These are phyloP conservation scores for Trachelus troglodyta DNA, from an alignment of 2,888 invertebrate genomes.

Conservation along the genomic window DNA sequence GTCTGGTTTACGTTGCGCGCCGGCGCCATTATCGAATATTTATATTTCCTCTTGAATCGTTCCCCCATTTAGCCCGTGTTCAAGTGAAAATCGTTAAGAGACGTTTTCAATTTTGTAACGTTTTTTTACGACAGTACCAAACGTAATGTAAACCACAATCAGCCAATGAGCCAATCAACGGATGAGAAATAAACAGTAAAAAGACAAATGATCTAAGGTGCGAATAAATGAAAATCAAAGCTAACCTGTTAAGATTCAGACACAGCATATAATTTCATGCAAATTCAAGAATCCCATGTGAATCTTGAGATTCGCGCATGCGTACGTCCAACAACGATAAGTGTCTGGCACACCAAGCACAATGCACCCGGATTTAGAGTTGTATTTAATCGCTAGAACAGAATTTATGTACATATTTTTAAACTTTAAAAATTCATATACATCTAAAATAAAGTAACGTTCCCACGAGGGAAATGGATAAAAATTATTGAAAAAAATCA, in stretches of 20 bases:
- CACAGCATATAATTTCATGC: neutral
- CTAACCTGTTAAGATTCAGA: neutral
- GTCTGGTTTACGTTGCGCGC: neutral
- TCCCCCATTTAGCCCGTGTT: neutral
- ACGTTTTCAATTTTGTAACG: neutral
- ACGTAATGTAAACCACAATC: neutral
- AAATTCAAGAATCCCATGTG: too few relatives aligned
- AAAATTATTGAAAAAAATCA: too few relatives aligned
- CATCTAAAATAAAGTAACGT: too few relatives aligned
- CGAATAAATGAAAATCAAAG: neutral
- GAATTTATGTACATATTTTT: too few relatives aligned
- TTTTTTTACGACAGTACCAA: neutral
- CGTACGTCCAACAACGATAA: too few relatives aligned
- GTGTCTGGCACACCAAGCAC: too few relatives aligned
- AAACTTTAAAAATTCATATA: too few relatives aligned
- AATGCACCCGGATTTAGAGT: too few relatives aligned
- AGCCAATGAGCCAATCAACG: neutral
- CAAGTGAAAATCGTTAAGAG: neutral
- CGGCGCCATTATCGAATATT: neutral
- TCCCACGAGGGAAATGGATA: too few relatives aligned
- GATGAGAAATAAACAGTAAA: neutral
- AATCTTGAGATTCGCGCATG: too few relatives aligned
- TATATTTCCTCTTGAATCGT: neutral
- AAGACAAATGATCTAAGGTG: neutral
- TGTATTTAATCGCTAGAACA: too few relatives aligned